Evolutionary conservation across 2,888 invertebrate species (phyloP).

Genomic region (Coleophora flavipennella): DNA sequence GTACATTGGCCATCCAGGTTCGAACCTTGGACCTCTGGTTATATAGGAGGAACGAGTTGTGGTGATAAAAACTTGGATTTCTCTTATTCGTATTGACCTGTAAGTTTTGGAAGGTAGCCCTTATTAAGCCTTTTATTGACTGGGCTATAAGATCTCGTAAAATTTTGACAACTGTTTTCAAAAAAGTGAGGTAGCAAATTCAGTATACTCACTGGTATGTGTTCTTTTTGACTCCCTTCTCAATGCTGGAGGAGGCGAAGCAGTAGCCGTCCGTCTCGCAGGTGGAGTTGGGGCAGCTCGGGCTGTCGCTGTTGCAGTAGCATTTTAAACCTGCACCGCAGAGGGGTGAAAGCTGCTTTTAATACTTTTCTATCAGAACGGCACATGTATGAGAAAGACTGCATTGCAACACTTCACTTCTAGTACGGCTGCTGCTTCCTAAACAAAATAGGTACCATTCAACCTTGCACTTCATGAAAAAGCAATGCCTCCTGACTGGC

Average conservation of each 20-base stretch:
- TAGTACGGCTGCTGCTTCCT: background rate
- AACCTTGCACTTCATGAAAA: conserved; percentile 9
- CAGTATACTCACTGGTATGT: conserved; percentile 82
- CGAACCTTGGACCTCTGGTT: no score
- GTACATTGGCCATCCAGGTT: no score
- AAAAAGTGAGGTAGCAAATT: background rate
- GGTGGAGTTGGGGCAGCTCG: conserved; percentile 80
- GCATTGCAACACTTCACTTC: background rate
- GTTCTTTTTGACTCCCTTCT: conserved; percentile 74
- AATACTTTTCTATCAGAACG: background rate
- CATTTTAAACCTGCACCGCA: conserved; percentile 80
- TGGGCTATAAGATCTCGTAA: no score
- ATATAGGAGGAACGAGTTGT: no score
- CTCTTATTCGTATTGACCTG: no score
- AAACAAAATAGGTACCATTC: conserved; percentile 6
- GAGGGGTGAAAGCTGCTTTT: background rate
- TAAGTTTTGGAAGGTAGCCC: no score
- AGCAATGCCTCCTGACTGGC: background rate
- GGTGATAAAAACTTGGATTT: no score
- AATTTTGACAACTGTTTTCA: conserved; percentile 2
- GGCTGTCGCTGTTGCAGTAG: conserved; percentile 88
- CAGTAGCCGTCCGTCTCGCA: conserved; percentile 93
- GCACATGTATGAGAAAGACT: background rate
- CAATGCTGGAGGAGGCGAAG: conserved; percentile 82
- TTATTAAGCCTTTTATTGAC: no score